Base-by-base conservation (phyloP, 2,888 invertebrate species). In the Chesias legatella region DNA sequence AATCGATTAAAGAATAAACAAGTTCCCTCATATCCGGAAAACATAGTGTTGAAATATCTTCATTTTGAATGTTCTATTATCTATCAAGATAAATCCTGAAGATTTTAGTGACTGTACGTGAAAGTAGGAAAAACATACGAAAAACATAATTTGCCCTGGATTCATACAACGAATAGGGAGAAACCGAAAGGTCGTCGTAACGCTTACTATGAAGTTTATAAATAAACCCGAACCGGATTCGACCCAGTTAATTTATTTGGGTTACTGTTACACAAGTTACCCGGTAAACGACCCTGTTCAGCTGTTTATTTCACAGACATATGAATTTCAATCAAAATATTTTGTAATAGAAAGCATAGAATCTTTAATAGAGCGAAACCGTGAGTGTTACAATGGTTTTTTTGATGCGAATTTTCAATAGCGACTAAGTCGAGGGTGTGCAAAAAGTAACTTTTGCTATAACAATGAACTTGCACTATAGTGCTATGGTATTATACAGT, bases 391-490 rank as follows among this genome's bases (percentile, higher is more conserved):
- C 49, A 51, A 33, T 34, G n/a, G 41, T 55, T 76, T 80, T 76
- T 82, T 71, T 61, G 52, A 54, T 47, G 48, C 41, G 45, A 48
- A 65, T 70, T n/a, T 40, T 66, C 63, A 69, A 67, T 69, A 53
- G 63, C 59, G 58, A 60, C 54, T 71, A 69, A 71, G 67, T 59
- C 56, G 67, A 70, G 69, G 57, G 56, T 51, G 46, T 33, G 51
- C 70, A 81, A 83, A 81, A 83, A 77, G 42, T 49, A 36, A 43
- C 28, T 45, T 48, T 44, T 42, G 40, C 35, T 53, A 56, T 57
- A 67, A 83, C 82, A 84, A 81, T 82, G 79, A 77, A 78, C 77
- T 77, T 77, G 66, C 66, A 63, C 65, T 71, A 54, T 58, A 57
- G 56, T 48, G 43, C n/a, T n/a, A n/a, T n/a, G n/a, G n/a, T n/a